Evolutionary conservation across 2,113 vertebrate genomes (phyloP).

Genomic region (Cavia porcellus): DNA sequence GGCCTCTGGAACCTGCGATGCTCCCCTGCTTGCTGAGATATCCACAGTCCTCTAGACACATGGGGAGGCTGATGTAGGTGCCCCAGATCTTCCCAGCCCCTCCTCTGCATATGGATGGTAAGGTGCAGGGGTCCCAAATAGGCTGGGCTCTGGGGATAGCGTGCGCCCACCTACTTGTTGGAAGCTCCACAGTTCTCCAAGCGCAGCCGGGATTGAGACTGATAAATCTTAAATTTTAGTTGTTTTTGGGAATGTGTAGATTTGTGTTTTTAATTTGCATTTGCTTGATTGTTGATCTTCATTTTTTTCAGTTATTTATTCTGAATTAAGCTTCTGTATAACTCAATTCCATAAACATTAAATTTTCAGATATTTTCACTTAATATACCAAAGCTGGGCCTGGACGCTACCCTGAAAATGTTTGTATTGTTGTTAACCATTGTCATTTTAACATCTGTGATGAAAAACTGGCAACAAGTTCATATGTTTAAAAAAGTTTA

Average conservation of each 20-base stretch:
- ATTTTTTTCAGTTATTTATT: not conserved
- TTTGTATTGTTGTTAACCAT: not conserved
- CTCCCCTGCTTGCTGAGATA: too few species aligned
- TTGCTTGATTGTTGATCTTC: not conserved
- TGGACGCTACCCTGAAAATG: not conserved
- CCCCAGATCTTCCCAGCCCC: too few species aligned
- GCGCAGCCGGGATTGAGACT: not conserved
- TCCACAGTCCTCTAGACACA: too few species aligned
- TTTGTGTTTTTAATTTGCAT: not conserved
- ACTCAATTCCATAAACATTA: conserved; percentile 4
- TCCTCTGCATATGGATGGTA: too few species aligned
- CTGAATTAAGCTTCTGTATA: conserved; percentile 34
- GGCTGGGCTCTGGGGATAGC: too few species aligned
- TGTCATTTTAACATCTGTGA: not conserved
- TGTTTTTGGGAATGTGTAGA: not conserved
- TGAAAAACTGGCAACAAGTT: not conserved
- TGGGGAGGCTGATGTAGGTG: too few species aligned
- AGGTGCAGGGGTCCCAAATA: too few species aligned
- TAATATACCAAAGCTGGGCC: not conserved
- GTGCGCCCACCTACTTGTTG: too few species aligned
- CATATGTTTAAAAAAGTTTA: not conserved
- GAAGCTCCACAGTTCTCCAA: too few species aligned
- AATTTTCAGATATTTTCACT: not conserved
- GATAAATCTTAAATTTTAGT: conserved; percentile 17
- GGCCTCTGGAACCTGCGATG: too few species aligned